Evolutionary conservation across 2,113 vertebrate genomes (phyloP), one percentile per base, ranked within the genome.

Genomic region (Odontophorus gujanensis): DNA sequence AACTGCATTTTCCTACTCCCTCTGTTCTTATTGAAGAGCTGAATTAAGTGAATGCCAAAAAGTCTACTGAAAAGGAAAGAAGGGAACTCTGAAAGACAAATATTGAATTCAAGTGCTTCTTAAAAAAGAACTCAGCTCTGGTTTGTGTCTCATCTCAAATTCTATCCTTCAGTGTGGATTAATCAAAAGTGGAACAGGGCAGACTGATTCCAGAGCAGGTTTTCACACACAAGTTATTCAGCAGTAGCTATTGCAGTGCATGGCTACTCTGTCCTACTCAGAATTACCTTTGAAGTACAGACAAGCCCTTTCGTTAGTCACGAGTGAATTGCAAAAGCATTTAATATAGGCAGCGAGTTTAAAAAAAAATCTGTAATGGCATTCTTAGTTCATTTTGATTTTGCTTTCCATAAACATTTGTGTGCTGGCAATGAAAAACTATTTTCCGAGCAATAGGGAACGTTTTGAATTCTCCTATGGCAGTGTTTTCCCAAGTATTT

Each of bases 151-250:
- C 59, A 74, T 71, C 45, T 38, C 3, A 16, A 77, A 28, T 62
- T 91, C 72, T 62, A 62, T 63, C 59, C 85, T 85, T 66, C 28
- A 77, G 38, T 67, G 34, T 28, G 32, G 43, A 68, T 91, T 66
- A 85, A 79, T 87, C 63, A 71, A 30, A 94, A 90, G 59, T 51
- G 9, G 50, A 88, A 55, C 0, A 4, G 71, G 38, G 34, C 20
- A 68, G 42, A 53, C 30, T 63, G 55, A 88, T 59, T 86, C 61
- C 57, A 90, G 69, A 86, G 72, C 32, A 86, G 7, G 38, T 83
- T 85, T 95, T 92, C 73, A 94, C 80, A 82, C 45, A 42, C 2
- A 11, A 78, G 68, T 81, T 90, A 57, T 67, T 88, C 88, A 92
- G 83, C 85, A 93, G 34, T 16, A 75, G 65, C 50, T 81, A 43